phyloP scores from a whole-genome alignment of 2,797 vertebrate genomes.

The Rhinichthys osculus region DNA sequence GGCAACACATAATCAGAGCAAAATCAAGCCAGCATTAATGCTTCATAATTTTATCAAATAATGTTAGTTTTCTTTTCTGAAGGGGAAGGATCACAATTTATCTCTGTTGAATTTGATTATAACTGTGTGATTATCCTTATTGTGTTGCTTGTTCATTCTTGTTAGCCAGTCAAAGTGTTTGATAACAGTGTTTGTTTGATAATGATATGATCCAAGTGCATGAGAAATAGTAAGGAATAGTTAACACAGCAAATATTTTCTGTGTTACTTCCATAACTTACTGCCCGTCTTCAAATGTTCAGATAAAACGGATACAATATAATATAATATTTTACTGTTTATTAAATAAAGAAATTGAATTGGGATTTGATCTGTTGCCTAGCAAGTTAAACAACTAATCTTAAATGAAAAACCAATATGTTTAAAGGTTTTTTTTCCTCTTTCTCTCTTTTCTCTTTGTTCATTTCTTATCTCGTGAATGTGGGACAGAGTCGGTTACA shows the following conservation, averaged over 20 bases:
- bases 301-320: no score
- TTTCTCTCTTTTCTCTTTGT: no score
- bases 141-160: conserved; percentile 23
- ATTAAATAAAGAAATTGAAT: no score
- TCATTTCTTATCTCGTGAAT: no score
- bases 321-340: no score
- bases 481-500: not conserved
- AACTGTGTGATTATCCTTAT: conserved; percentile 25
- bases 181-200: not conserved
- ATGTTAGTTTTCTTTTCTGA: conserved; percentile 33
- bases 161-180: conserved; percentile 6
- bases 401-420: no score
- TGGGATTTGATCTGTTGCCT: no score
- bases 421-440: no score
- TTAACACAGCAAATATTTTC: not conserved
- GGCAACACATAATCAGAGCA: conserved; percentile 43
- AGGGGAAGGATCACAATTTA: conserved; percentile 32
- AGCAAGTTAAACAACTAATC: no score
- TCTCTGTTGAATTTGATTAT: conserved; percentile 36
- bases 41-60: conserved; percentile 49
- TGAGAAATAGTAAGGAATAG: not conserved
- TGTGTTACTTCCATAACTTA: no score
- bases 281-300: no score
- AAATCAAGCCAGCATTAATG: conserved; percentile 43
- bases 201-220: conserved; percentile 3